Percentiles rank a stretch among this genome's conserved stretches.
Conservation (phyloP, 1,140 invertebrate species). For the Saccostrea echinata region DNA sequence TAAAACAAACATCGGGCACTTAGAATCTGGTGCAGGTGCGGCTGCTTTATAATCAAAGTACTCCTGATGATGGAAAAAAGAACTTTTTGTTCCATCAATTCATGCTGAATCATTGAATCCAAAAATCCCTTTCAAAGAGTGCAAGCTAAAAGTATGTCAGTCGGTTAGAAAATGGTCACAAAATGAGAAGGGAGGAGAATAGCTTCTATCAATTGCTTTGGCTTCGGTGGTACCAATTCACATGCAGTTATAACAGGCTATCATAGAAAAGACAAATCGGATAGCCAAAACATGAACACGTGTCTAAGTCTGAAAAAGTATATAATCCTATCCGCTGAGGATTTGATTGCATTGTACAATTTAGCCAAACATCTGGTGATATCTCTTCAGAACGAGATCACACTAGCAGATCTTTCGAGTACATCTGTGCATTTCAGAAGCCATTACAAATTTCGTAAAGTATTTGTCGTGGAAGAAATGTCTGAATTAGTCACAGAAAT, state of each 20-base stretch:
- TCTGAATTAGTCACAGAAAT: background rate
- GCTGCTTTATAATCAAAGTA: conserved; percentile 93
- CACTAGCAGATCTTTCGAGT: background rate
- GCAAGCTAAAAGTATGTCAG: conserved; percentile 82
- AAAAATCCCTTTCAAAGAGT: conserved; percentile 85
- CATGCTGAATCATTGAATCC: conserved; percentile 92
- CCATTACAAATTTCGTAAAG: conserved; percentile 3
- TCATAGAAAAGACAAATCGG: background rate
- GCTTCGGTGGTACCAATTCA: conserved; percentile 97
- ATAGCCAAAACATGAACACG: background rate
- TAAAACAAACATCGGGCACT: conserved; percentile 98
- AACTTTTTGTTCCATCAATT: conserved; percentile 92
- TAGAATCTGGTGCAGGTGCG: conserved; percentile 94
- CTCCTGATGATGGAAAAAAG: conserved; percentile 93
- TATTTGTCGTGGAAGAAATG: background rate
- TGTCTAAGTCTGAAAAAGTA: background rate
- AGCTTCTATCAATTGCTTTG: conserved; percentile 94
- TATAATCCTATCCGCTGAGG: background rate
- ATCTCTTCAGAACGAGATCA: background rate
- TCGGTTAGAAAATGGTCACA: conserved; percentile 87
- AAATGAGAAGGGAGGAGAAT: conserved; percentile 85
- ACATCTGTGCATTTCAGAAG: background rate
- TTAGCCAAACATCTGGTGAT: background rate
- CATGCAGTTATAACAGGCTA: conserved; percentile 89
- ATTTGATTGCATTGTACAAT: background rate